Evolutionary conservation across 2,113 vertebrate species (phyloP), one percentile per base, ranked within the genome.

Genomic region (Varanus komodoensis): DNA sequence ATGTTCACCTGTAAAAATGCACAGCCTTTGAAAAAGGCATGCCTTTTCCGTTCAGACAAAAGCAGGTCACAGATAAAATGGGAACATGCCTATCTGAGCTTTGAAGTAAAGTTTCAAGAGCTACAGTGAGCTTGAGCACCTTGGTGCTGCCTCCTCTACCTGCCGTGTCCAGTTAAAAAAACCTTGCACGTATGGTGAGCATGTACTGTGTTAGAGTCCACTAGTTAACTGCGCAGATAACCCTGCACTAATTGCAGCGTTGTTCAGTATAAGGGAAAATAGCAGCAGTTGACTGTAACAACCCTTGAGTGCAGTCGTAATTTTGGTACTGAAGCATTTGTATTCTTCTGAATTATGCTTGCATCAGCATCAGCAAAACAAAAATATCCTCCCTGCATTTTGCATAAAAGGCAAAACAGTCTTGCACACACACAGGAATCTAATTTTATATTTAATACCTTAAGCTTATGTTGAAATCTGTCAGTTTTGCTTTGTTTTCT

Each of bases 401-500:
- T 91, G 11, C 19, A 71, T 87, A 73, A 68, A 84, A 84, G 27
- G 8, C 19, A 48, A 29, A 83, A 7, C 23, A 83, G 14, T 67
- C 86, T 74, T 84, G 52, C 3, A 2, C 8, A 69, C 80, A 84
- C 69, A 88, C 88, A 77, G 27, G 79, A 86, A 90, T 64, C 5
- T 1, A 54, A 88, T 80, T 29, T 17, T 89, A 50, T 5, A 23
- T 64, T 84, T 89, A 86, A 81, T 90, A 82, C 17, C 17, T 57
- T 74, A 89, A 83, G 8, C 69, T 82, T 94, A 75, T 73, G 69
- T 86, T 90, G 84, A 84, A 92, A 78, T 88, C 61, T 69, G 8
- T 50, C 89, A 89, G 21, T 92, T 91, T 87, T 69, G 3, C 89
- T 91, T 93, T 61, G 27, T 90, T 12, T 86, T 50, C 1, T 27